These are phyloP conservation scores for Xanthorhoe spadicearia DNA, from an alignment of 2,888 invertebrate genomes.

Conservation along the genomic window DNA sequence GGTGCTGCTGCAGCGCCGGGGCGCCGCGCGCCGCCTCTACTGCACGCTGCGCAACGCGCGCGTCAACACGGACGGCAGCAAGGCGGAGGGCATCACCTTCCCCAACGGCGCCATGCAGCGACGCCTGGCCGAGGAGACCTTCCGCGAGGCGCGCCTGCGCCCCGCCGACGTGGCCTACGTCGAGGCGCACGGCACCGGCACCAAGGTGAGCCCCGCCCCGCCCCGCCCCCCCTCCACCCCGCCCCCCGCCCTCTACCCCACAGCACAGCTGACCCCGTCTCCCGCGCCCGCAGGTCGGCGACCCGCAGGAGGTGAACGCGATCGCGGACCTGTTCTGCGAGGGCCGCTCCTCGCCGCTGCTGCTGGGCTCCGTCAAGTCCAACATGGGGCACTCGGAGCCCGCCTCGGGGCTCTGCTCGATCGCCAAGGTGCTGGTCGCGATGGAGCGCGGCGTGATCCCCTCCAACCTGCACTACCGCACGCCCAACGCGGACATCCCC, in stretches of 20 bases:
- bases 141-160: constrained; percentile 91
- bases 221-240: not conserved
- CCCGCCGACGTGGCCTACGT: constrained; percentile 95
- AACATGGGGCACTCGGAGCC: constrained; percentile 99
- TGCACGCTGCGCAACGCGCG: constrained; percentile 94
- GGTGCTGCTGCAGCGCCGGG: constrained; percentile 92
- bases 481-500: constrained; percentile 95
- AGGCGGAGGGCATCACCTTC: constrained; percentile 95
- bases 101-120: constrained; percentile 93
- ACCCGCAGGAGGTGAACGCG: constrained; percentile 98
- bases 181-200: constrained; percentile 99
- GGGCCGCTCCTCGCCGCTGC: constrained; percentile 90
- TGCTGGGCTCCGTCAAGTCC: constrained; percentile 98
- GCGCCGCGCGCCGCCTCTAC: constrained; percentile 91
- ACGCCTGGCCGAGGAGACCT: constrained; percentile 92
- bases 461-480: constrained; percentile 94
- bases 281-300: constrained; percentile 89
- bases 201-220: constrained; percentile 86
- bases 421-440: constrained; percentile 94
- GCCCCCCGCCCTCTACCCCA: not conserved
- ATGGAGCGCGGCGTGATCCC: constrained; percentile 97
- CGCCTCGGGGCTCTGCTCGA: constrained; percentile 94
- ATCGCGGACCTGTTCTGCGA: constrained; percentile 96
- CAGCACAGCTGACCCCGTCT: not conserved
- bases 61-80: constrained; percentile 96